Percentiles rank a stretch among this genome's conserved stretches.
These are phyloP conservation scores for Steinernema scapterisci DNA, from an alignment of 2,888 invertebrate species.

Conservation along the genomic window DNA sequence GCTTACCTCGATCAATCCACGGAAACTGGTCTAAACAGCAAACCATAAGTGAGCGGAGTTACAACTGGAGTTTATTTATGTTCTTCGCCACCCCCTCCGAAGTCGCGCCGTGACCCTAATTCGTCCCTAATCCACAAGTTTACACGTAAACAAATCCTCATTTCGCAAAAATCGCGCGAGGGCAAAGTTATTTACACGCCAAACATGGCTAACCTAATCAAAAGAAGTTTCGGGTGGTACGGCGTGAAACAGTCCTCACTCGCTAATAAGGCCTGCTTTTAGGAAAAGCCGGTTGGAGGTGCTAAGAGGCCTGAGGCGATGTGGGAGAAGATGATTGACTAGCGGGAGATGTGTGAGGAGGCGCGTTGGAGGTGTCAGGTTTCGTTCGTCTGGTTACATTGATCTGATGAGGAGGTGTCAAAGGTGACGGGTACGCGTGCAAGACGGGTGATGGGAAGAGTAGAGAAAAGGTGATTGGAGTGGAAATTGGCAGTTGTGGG, in stretches of 20 bases:
- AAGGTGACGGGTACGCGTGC: background rate
- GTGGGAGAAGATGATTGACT: too few relatives aligned
- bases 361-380: slow-evolving; percentile 4
- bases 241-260: background rate
- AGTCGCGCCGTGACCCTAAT: background rate
- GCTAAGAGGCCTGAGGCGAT: background rate
- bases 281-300: background rate
- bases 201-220: background rate
- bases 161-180: background rate
- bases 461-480: background rate
- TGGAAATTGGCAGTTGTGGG: background rate
- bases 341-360: background rate
- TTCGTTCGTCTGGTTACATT: background rate
- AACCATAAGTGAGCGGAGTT: background rate
- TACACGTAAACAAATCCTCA: slow-evolving; percentile 1
- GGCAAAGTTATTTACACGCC: background rate
- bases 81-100: background rate
- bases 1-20: slow-evolving; percentile 13
- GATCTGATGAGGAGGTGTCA: background rate
- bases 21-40: background rate
- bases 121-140: background rate
- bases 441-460: background rate
- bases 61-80: background rate
- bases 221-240: background rate
- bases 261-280: background rate